Evolutionary conservation across 2,113 vertebrate genomes (phyloP).

Genomic region (Gadus chalcogrammus): DNA sequence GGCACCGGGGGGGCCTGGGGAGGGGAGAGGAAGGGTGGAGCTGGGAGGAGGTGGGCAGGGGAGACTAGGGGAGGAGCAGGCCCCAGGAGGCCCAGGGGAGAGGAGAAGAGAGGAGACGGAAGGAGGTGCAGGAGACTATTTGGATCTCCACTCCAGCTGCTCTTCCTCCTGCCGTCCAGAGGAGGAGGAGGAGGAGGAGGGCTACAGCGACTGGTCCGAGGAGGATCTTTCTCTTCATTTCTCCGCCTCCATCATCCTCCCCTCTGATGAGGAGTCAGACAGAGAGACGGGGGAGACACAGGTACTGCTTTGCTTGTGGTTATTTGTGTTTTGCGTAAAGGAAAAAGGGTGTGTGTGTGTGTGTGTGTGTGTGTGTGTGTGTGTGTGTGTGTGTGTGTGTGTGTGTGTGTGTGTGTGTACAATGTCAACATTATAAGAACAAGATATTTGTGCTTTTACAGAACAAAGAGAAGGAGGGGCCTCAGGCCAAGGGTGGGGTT

Average conservation of each 20-base stretch:
- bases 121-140: neutral
- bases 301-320: too few relatives aligned
- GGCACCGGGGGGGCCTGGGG: too few relatives aligned
- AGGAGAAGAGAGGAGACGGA: neutral
- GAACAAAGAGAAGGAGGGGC: neutral
- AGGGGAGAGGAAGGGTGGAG: neutral
- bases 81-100: neutral
- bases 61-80: neutral
- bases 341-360: too few relatives aligned
- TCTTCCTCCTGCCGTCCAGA: neutral
- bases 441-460: neutral
- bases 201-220: neutral
- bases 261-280: neutral
- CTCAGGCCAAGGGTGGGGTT: neutral
- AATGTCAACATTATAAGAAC: neutral
- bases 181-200: neutral
- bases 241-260: neutral
- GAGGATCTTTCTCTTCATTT: neutral
- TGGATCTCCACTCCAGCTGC: neutral
- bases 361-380: too few relatives aligned
- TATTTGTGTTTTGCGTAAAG: too few relatives aligned
- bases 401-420: neutral
- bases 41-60: neutral
- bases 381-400: too few relatives aligned
- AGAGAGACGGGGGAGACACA: neutral